phyloP scores from a whole-genome alignment of 2,888 invertebrate species.

The Nomada flava region DNA sequence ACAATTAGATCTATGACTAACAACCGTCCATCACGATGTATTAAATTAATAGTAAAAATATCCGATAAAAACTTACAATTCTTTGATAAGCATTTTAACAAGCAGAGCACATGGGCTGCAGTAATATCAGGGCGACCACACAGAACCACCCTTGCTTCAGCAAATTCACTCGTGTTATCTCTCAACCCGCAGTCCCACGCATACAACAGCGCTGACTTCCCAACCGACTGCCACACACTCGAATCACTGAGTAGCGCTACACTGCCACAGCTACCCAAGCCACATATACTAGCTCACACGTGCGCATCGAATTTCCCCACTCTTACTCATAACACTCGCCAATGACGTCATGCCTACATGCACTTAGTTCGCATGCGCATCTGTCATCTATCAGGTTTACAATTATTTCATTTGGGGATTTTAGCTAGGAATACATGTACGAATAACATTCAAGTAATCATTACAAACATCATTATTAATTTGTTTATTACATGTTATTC shows the following conservation, averaged over 20 bases:
- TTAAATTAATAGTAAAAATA: background rate
- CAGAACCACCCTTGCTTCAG: constrained; percentile 70
- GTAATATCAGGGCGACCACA: constrained; percentile 53
- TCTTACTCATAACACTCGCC: constrained; percentile 38
- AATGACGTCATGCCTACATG: constrained; percentile 73
- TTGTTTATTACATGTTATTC: background rate
- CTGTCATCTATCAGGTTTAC: constrained; percentile 20
- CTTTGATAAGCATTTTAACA: constrained; percentile 82
- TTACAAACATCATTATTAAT: background rate
- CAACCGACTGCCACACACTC: constrained; percentile 71
- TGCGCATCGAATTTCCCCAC: constrained; percentile 59
- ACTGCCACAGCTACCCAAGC: constrained; percentile 58
- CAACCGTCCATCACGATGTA: constrained; percentile 16
- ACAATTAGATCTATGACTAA: constrained; percentile 32
- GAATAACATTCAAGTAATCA: background rate
- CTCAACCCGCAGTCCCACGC: constrained; percentile 69
- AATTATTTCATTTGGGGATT: constrained; percentile 23
- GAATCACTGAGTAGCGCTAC: constrained; percentile 53
- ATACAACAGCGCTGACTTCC: constrained; percentile 52
- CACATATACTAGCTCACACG: constrained; percentile 72
- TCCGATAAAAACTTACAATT: constrained; percentile 78
- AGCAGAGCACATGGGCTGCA: constrained; percentile 78
- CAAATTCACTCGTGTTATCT: constrained; percentile 72
- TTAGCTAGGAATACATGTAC: background rate
- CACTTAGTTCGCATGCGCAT: constrained; percentile 47